Evolutionary conservation across 2,888 invertebrate genomes (phyloP).

Genomic region (Caenorhabditis japonica): DNA sequence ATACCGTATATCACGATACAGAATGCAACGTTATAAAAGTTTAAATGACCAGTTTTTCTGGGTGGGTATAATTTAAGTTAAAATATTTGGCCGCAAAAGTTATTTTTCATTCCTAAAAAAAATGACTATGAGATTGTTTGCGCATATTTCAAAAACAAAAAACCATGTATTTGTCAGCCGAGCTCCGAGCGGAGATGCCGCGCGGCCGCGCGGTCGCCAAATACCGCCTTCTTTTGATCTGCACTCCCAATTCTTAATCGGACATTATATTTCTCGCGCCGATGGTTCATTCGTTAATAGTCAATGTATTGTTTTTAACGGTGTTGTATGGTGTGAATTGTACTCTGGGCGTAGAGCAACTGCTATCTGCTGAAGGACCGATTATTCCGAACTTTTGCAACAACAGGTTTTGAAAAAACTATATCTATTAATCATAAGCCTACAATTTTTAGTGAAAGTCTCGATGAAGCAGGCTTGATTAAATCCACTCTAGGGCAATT

Average conservation of each 20-base stretch:
- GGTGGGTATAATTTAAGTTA: too few relatives aligned
- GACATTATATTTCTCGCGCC: constrained; percentile 7
- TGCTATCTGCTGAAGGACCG: constrained; percentile 60
- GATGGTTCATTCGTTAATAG: constrained; percentile 19
- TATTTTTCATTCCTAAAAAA: too few relatives aligned
- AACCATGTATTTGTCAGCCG: constrained; percentile 40
- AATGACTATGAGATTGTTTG: too few relatives aligned
- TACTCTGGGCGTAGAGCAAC: constrained; percentile 59
- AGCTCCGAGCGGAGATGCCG: constrained; percentile 36
- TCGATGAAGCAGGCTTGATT: constrained; percentile 67
- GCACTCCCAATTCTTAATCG: constrained; percentile 40
- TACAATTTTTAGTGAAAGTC: constrained; percentile 57
- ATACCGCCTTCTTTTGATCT: constrained; percentile 42
- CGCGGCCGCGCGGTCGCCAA: constrained; percentile 39
- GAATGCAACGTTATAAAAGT: too few relatives aligned
- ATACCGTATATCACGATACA: too few relatives aligned
- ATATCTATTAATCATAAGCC: background rate
- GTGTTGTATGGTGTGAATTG: constrained; percentile 1
- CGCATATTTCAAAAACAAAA: constrained; percentile 54
- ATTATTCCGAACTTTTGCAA: constrained; percentile 73
- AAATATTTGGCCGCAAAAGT: too few relatives aligned
- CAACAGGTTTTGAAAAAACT: constrained; percentile 64
- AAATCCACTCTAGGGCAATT: constrained; percentile 75
- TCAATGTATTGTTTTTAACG: background rate
- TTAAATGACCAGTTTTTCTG: too few relatives aligned